Evolutionary conservation across 1,140 invertebrate genomes (phyloP), one percentile per base, ranked within the genome.

Genomic region (Drosophila biarmipes): DNA sequence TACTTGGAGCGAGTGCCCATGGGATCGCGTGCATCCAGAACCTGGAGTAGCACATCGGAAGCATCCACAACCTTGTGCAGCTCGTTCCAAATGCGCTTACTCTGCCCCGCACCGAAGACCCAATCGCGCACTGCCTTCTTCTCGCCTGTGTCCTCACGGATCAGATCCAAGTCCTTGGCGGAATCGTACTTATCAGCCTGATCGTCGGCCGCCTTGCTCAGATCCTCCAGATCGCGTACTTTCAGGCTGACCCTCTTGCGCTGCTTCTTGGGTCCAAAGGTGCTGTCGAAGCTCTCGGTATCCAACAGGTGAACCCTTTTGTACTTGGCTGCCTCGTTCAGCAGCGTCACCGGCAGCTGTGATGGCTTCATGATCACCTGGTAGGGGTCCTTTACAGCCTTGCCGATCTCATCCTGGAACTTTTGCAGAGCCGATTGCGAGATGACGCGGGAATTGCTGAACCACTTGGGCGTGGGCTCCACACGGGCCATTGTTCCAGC

Each of bases 11-110:
- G 94, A 2, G 99, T 99, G 5, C 98, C 99, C 93, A 97, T 94
- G 0, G 98, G 98, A 94, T 99, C 97, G 72, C 98, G 94, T 1
- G 98, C 98, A 94, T 99, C 98, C 45, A 99, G 92, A 6, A 98
- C 95, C 94, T 99, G 97, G 14, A 99, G 92, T 21, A 99, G 92
- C 7, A 99, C 98, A 95, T 99, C 99, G 2, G 98, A 99, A 8
- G 98, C 99, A 93, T 99, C 99, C 48, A 99, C 96, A 10, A 99
- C 98, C 95, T 99, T 99, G 91, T 99, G 99, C 7, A 99, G 92
- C 92, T 99, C 99, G 93, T 98, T 99, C 99, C 99, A 99, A 86
- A 99, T 99, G 80, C 99, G 94, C 93, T 95, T 98, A 84, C 98
- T 99, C 91, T 98, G 97, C 4, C 99, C 99, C 31, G 97, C 97